These are phyloP conservation scores for Leucoraja ocellata DNA, from an alignment of 2,797 vertebrate species.

Conservation along the genomic window DNA sequence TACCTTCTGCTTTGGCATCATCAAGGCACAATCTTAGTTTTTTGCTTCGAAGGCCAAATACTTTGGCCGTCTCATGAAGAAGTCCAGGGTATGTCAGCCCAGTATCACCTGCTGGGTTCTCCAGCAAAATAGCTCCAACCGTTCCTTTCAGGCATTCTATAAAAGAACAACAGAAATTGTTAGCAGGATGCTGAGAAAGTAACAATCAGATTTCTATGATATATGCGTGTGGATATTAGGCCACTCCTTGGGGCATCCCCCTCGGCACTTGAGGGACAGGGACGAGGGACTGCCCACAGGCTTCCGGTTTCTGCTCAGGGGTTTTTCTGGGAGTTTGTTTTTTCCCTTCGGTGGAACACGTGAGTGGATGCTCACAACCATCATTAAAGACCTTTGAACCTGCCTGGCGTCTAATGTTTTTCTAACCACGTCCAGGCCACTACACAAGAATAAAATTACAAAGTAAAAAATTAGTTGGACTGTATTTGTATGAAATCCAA, in stretches of 20 bases:
- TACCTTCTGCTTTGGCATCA: conserved; percentile 75
- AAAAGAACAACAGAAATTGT: conserved; percentile 40
- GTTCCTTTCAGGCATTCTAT: conserved; percentile 76
- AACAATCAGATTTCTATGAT: neutral
- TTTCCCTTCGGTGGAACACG: too few species aligned
- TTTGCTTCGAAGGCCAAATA: conserved; percentile 84
- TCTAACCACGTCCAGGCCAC: too few species aligned
- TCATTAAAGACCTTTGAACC: too few species aligned
- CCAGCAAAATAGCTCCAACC: conserved; percentile 76
- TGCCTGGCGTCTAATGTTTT: too few species aligned
- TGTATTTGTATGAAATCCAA: neutral
- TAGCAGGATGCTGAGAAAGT: neutral
- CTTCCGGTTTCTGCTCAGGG: too few species aligned
- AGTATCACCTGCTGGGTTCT: conserved; percentile 80
- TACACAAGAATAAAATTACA: neutral
- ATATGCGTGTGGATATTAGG: neutral
- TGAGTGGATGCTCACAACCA: too few species aligned
- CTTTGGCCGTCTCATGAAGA: conserved; percentile 71
- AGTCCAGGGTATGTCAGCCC: conserved; percentile 65
- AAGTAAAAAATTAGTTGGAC: neutral
- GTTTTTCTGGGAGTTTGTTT: too few species aligned
- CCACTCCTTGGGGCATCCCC: too few species aligned
- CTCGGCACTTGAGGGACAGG: too few species aligned
- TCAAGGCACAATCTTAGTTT: conserved; percentile 76
- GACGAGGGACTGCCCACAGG: too few species aligned